Percentiles rank a stretch among this genome's conserved stretches.
These are phyloP conservation scores for Psilanteris sp. DNA, from an alignment of 1,140 invertebrate species.

Conservation along the genomic window DNA sequence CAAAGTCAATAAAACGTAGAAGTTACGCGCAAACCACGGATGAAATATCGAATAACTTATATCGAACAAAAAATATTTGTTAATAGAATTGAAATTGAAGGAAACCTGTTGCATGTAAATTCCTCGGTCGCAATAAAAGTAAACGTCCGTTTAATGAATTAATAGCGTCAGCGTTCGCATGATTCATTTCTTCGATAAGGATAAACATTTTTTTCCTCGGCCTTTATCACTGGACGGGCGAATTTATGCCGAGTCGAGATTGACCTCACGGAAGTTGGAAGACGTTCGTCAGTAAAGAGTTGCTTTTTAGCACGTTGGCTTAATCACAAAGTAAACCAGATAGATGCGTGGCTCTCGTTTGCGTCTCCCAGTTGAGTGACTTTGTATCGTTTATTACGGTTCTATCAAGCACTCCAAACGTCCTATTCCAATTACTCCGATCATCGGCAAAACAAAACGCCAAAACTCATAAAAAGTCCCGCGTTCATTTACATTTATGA, in stretches of 20 bases:
- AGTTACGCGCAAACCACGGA: slow-evolving; percentile 1
- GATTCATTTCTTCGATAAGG: slow-evolving; percentile 28
- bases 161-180: slow-evolving; percentile 26
- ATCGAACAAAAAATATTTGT: slow-evolving; percentile 22
- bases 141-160: slow-evolving; percentile 44
- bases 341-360: slow-evolving; percentile 13
- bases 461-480: neutral
- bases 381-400: slow-evolving; percentile 15
- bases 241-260: too few species aligned
- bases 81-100: slow-evolving; percentile 36
- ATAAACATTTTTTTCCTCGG: slow-evolving; percentile 24
- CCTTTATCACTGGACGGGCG: too few species aligned
- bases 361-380: slow-evolving; percentile 1
- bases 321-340: slow-evolving; percentile 46
- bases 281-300: slow-evolving; percentile 21
- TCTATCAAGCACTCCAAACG: slow-evolving; percentile 12
- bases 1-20: slow-evolving; percentile 26
- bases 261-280: slow-evolving; percentile 26
- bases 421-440: slow-evolving; percentile 16
- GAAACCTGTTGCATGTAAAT: slow-evolving; percentile 55
- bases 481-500: slow-evolving; percentile 31
- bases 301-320: slow-evolving; percentile 19
- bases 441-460: too few species aligned
- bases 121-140: slow-evolving; percentile 36
- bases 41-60: slow-evolving; percentile 28